Conservation (phyloP, 2,888 invertebrate species). For the Watsonalla binaria region DNA sequence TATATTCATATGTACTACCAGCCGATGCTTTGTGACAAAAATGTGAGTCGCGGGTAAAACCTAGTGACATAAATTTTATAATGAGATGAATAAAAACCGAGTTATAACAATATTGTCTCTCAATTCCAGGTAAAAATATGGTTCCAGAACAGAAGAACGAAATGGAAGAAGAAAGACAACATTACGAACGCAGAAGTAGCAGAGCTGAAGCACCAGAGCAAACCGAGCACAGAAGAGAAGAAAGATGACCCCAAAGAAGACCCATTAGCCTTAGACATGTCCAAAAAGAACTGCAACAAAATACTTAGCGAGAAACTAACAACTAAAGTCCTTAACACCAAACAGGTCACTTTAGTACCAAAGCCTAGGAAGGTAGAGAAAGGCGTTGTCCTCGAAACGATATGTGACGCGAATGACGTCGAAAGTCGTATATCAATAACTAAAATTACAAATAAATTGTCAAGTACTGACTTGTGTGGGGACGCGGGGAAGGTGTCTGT, state of each 20-base stretch:
- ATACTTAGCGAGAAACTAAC: constrained; percentile 60
- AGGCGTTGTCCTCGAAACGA: constrained; percentile 54
- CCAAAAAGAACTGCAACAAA: constrained; percentile 63
- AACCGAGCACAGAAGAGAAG: constrained; percentile 50
- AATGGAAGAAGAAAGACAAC: constrained; percentile 95
- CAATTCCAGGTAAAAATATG: constrained; percentile 91
- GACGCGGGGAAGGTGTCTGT: constrained; percentile 51
- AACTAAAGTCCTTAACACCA: constrained; percentile 31
- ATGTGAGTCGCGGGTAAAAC: too few species aligned
- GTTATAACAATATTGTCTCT: constrained; percentile 15
- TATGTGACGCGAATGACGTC: constrained; percentile 65
- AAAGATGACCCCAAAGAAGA: constrained; percentile 55
- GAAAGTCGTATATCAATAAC: constrained; percentile 75
- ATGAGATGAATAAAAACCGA: too few species aligned
- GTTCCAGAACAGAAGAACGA: constrained; percentile 89
- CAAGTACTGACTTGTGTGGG: constrained; percentile 56
- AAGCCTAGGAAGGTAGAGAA: constrained; percentile 65
- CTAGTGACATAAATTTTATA: too few species aligned
- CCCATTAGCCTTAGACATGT: constrained; percentile 65
- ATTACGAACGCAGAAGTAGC: constrained; percentile 92
- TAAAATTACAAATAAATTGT: constrained; percentile 71
- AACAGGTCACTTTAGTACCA: constrained; percentile 23
- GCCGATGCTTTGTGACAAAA: too few species aligned
- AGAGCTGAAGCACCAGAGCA: constrained; percentile 84
- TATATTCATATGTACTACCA: too few species aligned